phyloP scores from a whole-genome alignment of 2,113 vertebrate genomes.

The Phainopepla nitens region DNA sequence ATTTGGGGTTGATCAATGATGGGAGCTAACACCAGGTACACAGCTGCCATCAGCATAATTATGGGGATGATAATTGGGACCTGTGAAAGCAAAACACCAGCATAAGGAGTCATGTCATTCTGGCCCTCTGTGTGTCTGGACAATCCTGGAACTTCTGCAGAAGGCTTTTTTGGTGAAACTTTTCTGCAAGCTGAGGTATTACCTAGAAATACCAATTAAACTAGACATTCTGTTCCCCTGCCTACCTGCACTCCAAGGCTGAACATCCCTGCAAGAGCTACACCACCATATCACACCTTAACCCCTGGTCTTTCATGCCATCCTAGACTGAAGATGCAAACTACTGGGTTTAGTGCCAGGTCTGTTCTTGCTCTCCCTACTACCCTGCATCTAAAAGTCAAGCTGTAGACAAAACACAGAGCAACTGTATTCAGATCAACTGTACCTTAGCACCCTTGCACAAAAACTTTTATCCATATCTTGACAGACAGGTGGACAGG shows the following conservation, averaged over 20 bases:
- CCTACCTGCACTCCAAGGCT: background rate
- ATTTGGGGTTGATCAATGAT: slow-evolving; percentile 79
- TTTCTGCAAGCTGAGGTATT: background rate
- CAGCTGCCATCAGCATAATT: slow-evolving; percentile 74
- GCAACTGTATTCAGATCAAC: background rate
- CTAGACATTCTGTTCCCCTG: background rate
- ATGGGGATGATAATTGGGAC: slow-evolving; percentile 83
- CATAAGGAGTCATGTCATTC: background rate
- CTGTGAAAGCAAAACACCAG: slow-evolving; percentile 56
- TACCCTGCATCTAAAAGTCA: background rate
- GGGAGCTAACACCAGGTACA: slow-evolving; percentile 84
- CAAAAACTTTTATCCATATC: background rate
- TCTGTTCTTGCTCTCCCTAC: background rate
- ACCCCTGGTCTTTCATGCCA: background rate
- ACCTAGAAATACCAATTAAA: background rate
- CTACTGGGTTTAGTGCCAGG: background rate
- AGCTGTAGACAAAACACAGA: background rate
- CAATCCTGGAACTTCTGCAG: background rate
- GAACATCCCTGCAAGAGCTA: background rate
- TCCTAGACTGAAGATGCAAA: background rate
- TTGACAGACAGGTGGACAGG: background rate
- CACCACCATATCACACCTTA: background rate
- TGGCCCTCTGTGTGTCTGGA: background rate
- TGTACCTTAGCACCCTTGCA: background rate
- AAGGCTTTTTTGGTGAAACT: background rate